Base-by-base conservation (phyloP, 2,797 vertebrate genomes). In the Synanceia verrucosa region DNA sequence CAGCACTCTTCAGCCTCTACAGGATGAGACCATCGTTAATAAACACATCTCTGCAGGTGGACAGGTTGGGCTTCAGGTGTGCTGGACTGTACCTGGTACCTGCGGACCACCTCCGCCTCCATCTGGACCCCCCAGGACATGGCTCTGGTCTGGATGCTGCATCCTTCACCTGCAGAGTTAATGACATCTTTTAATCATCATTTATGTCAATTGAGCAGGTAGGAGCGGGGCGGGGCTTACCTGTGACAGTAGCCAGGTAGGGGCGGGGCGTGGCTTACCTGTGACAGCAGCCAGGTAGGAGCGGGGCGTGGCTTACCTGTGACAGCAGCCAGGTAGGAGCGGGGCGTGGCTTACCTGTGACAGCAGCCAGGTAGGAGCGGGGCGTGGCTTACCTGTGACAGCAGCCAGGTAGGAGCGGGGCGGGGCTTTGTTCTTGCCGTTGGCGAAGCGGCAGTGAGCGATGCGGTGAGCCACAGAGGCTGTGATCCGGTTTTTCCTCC, bases 401-500 rank as follows among this genome's bases (percentile, higher is more conserved):
- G 88, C 61, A n/a, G 79, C 82, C 56, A 96, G 67, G 86, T 95
- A 96, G 0, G 94, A 95, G 37, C 62, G 26, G 1, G 96, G 95
- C 2, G 95, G 93, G 31, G 92, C 55, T 0, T 14, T 39, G 4
- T 86, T 94, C 70, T 61, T 90, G 10, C 91, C 90, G 0, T 91
- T 91, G 18, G 82, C 91, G 0, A 94, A 96, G 55, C 6, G 83
- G 71, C 94, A 88, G 87, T 89, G 90, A 43, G 94, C 88, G 0
- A 96, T 88, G 39, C 50, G 72, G 65, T 95, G 92, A 29, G 93
- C 95, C 4, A 92, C 21, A 0, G 96, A 96, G 7, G 95, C 95
- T 0, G 95, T 96, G 89, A 96, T 95, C 5, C 95, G 93, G 85
- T 95, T 94, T 53, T 91, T 75, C 26, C 95, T 90, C 92, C 91